These are phyloP conservation scores for Trilocha varians DNA, from an alignment of 2,888 invertebrate genomes.

Conservation along the genomic window DNA sequence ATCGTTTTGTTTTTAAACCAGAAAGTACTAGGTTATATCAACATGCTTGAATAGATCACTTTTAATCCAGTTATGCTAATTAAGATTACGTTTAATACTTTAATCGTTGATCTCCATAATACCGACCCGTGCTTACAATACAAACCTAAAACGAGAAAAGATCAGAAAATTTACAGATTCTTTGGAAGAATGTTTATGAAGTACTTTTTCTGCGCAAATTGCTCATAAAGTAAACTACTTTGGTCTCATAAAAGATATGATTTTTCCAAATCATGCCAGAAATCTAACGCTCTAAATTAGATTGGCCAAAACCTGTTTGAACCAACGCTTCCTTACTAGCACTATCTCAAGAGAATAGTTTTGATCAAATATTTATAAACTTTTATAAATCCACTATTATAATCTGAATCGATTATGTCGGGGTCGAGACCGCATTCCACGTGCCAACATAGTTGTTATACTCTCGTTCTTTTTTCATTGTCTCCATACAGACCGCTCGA, in stretches of 20 bases:
- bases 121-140: background rate
- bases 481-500: constrained; percentile 5
- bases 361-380: too few relatives aligned
- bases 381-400: constrained; percentile 4
- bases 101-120: background rate
- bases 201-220: too few relatives aligned
- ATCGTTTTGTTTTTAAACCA: background rate
- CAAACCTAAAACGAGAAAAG: too few relatives aligned
- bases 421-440: constrained; percentile 49
- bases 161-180: too few relatives aligned
- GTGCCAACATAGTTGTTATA: constrained; percentile 31
- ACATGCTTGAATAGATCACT: background rate
- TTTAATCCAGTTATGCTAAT: background rate
- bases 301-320: too few relatives aligned
- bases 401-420: constrained; percentile 27
- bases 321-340: too few relatives aligned
- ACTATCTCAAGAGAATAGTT: too few relatives aligned
- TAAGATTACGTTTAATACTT: background rate
- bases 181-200: too few relatives aligned
- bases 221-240: too few relatives aligned
- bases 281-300: too few relatives aligned
- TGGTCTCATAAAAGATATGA: too few relatives aligned
- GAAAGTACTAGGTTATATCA: background rate
- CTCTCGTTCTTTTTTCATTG: constrained; percentile 25
- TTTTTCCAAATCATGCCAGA: too few relatives aligned